Evolutionary conservation across 2,113 vertebrate genomes (phyloP), one percentile per base, ranked within the genome.

Genomic region (Dendrocopos noguchii): DNA sequence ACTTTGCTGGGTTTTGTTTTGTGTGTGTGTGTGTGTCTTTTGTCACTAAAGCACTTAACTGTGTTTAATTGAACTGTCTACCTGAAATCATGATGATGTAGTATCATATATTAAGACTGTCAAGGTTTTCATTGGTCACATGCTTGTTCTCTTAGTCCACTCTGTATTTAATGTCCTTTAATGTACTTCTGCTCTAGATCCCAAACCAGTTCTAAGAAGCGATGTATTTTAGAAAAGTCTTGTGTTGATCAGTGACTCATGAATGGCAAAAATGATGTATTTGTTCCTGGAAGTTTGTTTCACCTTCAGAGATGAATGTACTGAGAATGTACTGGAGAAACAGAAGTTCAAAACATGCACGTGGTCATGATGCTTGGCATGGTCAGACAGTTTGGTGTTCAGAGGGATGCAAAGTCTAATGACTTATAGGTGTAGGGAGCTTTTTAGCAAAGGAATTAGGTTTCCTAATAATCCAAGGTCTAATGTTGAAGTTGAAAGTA

Each of bases 1-100:
- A 89, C 57, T 94, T 94, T 92, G 93, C 86, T 78, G 50, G 44
- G 1, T 1, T 44, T 67, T 39, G 56, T 52, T 52, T 50, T 68
- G n/a, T n/a, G n/a, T 36, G 7, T 36, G 39, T 39, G 39, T 12
- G 39, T 39, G 39, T 39, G 39, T 39, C 39, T 39, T 93, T 87
- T 80, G 63, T 88, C 85, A 76, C 70, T 91, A 59, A 72, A 95
- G 80, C 61, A 91, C 93, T 95, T 92, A 94, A 59, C 70, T 73
- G 12, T 70, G 50, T 95, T 94, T 93, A 81, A 88, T 63, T 88
- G 84, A 88, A 65, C 75, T 27, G 53, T 12, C 63, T 83, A 75
- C 57, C 56, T 93, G 79, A 93, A 91, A 80, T 89, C 65, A 65
- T 60, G 90, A 75, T 64, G 65, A 88, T 83, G 52, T 56, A 70